phyloP scores from a whole-genome alignment of 2,888 invertebrate species.

The Ctena decussata region DNA sequence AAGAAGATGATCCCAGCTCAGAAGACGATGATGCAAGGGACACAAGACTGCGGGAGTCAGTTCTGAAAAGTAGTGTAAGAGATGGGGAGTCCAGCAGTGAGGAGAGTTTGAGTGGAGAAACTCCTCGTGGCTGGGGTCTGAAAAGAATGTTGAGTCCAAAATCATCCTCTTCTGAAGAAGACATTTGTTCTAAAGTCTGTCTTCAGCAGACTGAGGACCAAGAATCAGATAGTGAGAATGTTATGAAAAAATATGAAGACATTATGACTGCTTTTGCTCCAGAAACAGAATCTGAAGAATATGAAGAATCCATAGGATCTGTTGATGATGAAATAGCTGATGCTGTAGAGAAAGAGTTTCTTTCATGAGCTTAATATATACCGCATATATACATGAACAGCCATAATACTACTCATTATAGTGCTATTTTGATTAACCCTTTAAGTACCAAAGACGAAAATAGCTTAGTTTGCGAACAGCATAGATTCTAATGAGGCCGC shows the following conservation, averaged over 20 bases:
- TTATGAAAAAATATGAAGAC: conserved; percentile 76
- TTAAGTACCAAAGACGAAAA: no score
- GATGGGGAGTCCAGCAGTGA: conserved; percentile 74
- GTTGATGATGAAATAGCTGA: conserved; percentile 87
- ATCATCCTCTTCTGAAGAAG: conserved; percentile 67
- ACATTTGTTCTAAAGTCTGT: conserved; percentile 63
- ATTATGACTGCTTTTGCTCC: conserved; percentile 78
- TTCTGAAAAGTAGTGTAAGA: conserved; percentile 55
- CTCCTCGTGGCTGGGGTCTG: conserved; percentile 85
- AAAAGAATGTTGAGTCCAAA: conserved; percentile 71
- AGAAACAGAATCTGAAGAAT: conserved; percentile 69
- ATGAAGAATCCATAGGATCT: conserved; percentile 84
- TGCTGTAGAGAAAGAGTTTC: conserved; percentile 86
- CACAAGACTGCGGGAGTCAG: conserved; percentile 83
- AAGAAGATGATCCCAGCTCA: conserved; percentile 68
- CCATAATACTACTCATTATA: no score
- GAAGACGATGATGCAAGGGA: conserved; percentile 77
- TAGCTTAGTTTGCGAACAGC: no score
- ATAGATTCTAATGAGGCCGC: no score
- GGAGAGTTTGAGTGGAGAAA: conserved; percentile 85
- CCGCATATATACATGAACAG: no score
- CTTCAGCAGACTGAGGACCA: conserved; percentile 63
- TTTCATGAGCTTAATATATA: no score
- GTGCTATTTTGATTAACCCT: no score
- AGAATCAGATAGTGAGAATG: conserved; percentile 79